phyloP scores from a whole-genome alignment of 2,797 vertebrate species.

The Melanogrammus aeglefinus region DNA sequence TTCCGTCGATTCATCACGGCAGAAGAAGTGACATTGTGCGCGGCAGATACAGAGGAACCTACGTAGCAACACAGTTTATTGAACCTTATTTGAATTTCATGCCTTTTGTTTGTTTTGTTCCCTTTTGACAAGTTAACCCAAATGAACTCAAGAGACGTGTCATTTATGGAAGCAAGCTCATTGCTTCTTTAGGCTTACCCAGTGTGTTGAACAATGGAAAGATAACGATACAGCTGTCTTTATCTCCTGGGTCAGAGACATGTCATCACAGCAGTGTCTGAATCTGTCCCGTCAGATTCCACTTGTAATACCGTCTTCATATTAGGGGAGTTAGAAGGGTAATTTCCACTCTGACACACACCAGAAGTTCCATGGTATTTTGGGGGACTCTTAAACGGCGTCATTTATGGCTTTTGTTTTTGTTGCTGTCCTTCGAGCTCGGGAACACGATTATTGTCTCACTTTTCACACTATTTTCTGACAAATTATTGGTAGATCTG shows the following conservation, averaged over 20 bases:
- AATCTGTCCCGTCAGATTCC: background rate
- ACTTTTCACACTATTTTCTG: background rate
- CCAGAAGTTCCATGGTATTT: background rate
- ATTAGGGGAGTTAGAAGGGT: background rate
- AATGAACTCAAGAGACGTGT: too few relatives aligned
- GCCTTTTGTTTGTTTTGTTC: too few relatives aligned
- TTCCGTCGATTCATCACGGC: too few relatives aligned
- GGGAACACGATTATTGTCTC: background rate
- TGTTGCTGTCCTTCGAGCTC: background rate
- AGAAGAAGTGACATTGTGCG: too few relatives aligned
- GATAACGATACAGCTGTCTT: background rate
- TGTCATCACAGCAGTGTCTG: background rate
- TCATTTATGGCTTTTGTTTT: background rate
- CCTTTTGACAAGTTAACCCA: too few relatives aligned
- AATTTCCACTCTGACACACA: background rate
- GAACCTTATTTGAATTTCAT: too few relatives aligned
- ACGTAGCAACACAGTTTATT: too few relatives aligned
- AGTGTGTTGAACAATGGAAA: too few relatives aligned
- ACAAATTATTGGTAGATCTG: background rate
- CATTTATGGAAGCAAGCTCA: too few relatives aligned
- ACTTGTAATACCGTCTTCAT: background rate
- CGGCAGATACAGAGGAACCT: too few relatives aligned
- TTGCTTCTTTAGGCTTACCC: too few relatives aligned
- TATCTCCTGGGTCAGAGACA: background rate
- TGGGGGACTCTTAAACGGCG: background rate